Evolutionary conservation across 30 jellyfish, hydroid and myxozoan genomes (phyloP).

Genomic region (Hydractinia echinata): DNA sequence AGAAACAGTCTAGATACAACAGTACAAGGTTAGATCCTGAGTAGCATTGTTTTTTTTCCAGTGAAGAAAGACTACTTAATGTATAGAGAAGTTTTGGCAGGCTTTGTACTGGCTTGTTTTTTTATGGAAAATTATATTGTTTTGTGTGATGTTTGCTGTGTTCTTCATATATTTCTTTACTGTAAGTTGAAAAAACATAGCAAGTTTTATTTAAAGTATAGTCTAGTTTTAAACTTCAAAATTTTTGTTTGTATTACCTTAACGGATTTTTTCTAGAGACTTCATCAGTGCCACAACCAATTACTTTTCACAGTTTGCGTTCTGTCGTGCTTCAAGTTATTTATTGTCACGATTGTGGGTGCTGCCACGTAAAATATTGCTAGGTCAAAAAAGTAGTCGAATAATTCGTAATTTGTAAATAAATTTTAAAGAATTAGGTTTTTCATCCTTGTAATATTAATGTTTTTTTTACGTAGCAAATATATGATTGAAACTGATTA

Average conservation of each 20-base stretch:
- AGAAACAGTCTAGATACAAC: too few relatives aligned
- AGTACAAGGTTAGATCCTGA: too few relatives aligned
- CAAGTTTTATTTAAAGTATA: not conserved
- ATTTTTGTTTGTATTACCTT: not conserved
- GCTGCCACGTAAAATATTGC: not conserved
- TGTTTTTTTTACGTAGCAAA: too few relatives aligned
- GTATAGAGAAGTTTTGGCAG: too few relatives aligned
- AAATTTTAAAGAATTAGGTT: not conserved
- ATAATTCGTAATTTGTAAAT: not conserved
- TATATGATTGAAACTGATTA: too few relatives aligned
- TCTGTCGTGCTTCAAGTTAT: constrained; percentile 27
- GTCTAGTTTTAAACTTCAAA: not conserved
- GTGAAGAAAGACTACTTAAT: too few relatives aligned
- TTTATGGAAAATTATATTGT: not conserved
- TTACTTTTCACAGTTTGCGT: constrained; percentile 11
- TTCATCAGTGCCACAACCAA: not conserved
- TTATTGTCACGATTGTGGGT: constrained; percentile 14
- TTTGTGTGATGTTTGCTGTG: too few relatives aligned
- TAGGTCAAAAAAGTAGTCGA: not conserved
- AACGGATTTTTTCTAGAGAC: constrained; percentile 6
- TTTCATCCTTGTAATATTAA: too few relatives aligned
- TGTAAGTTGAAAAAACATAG: not conserved
- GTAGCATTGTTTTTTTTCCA: too few relatives aligned
- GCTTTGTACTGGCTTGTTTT: not conserved
- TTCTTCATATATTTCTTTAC: not conserved